Evolutionary conservation across 2,113 vertebrate species (phyloP).

Genomic region (Phocoena phocoena): DNA sequence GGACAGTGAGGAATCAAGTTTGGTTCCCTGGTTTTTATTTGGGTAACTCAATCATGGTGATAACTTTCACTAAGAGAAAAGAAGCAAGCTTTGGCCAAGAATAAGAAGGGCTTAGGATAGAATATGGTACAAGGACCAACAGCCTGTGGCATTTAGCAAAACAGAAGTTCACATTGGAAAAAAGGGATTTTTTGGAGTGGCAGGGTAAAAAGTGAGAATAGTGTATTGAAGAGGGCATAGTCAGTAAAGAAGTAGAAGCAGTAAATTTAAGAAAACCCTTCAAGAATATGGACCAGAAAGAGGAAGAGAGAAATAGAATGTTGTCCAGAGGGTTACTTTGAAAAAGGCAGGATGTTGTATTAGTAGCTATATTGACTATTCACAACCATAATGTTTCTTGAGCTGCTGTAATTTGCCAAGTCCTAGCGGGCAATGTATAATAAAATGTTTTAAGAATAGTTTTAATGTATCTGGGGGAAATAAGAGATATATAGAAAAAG

Average conservation of each 20-base stretch:
- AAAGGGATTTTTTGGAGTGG: not conserved
- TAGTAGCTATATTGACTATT: not conserved
- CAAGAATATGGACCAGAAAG: not conserved
- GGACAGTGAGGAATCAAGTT: not conserved
- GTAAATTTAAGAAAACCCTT: constrained; percentile 3
- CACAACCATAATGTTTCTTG: not conserved
- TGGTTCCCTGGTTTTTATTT: not conserved
- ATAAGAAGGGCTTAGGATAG: not conserved
- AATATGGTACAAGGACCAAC: not conserved
- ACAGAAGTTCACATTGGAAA: not conserved
- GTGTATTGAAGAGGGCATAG: not conserved
- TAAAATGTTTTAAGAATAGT: not conserved
- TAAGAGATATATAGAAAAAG: not conserved
- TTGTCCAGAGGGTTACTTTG: not conserved
- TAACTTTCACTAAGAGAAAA: not conserved
- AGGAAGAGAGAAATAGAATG: not conserved
- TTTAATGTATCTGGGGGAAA: not conserved
- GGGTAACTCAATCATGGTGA: not conserved
- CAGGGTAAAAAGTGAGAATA: not conserved
- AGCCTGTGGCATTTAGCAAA: not conserved
- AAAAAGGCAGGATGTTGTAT: not conserved
- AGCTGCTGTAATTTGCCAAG: not conserved
- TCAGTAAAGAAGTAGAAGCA: not conserved
- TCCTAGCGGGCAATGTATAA: not conserved
- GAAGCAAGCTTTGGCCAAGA: not conserved